phyloP scores from a whole-genome alignment of 2,797 vertebrate genomes.

The Oreochromis mossambicus region DNA sequence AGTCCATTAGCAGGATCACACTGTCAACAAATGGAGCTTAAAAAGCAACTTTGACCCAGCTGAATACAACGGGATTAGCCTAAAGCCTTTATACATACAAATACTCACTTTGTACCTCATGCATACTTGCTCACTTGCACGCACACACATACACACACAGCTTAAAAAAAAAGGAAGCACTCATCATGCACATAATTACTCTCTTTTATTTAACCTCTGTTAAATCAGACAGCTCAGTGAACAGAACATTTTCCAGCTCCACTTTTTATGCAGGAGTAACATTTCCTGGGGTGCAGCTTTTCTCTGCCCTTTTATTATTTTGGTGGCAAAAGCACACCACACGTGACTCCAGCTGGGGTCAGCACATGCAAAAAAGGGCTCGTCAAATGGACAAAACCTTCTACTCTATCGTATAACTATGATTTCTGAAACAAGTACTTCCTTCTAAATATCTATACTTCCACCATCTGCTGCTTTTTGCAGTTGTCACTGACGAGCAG shows the following conservation, averaged over 20 bases:
- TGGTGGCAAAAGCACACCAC: background rate
- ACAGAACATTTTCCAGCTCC: background rate
- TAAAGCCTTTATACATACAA: conserved; percentile 51
- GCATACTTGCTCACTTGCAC: background rate
- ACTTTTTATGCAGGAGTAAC: background rate
- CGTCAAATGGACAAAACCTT: background rate
- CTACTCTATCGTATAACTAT: background rate
- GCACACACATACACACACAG: background rate
- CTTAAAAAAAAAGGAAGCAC: background rate
- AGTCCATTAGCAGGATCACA: conserved; percentile 34
- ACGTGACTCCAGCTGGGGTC: background rate
- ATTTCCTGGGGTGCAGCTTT: background rate
- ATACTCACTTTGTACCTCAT: conserved; percentile 34
- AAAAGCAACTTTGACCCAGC: conserved; percentile 57
- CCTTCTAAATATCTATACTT: background rate
- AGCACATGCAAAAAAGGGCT: background rate
- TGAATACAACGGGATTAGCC: conserved; percentile 57
- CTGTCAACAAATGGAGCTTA: conserved; percentile 47
- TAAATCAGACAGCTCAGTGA: background rate
- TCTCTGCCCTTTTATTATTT: background rate
- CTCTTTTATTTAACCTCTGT: conserved; percentile 23
- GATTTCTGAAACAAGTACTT: background rate
- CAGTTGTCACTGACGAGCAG: background rate
- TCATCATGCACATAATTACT: conserved; percentile 33
- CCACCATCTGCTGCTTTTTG: background rate